These are phyloP conservation scores for Dasyurus viverrinus DNA, from an alignment of 2,113 vertebrate species.

Conservation along the genomic window DNA sequence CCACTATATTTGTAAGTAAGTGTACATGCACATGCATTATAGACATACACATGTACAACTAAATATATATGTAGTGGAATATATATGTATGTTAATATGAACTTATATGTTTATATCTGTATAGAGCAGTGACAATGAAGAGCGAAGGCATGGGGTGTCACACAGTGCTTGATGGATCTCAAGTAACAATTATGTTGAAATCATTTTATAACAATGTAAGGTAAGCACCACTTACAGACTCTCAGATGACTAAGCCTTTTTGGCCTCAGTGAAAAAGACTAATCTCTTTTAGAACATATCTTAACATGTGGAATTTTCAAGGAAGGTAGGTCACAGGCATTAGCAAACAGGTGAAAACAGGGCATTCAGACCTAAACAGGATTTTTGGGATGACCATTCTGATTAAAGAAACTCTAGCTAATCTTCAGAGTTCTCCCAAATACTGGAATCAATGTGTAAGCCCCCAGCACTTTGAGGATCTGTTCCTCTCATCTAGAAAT, in stretches of 20 bases:
- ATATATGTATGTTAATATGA: background rate
- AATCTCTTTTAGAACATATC: background rate
- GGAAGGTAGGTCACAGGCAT: background rate
- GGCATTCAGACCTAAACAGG: background rate
- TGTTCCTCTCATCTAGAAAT: background rate
- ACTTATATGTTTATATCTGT: background rate
- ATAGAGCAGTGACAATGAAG: background rate
- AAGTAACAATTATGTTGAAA: background rate
- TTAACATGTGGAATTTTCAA: background rate
- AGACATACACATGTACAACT: no score
- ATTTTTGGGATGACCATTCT: background rate
- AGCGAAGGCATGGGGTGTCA: background rate
- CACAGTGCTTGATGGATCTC: background rate
- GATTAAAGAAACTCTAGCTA: background rate
- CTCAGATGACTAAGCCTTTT: background rate
- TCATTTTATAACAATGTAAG: background rate
- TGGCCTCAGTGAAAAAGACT: background rate
- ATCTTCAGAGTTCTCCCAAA: background rate
- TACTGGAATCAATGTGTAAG: background rate
- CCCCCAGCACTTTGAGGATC: background rate
- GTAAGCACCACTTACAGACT: background rate
- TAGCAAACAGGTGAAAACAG: background rate
- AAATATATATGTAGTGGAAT: background rate
- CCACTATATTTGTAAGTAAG: background rate
- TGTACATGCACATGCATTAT: no score